Evolutionary conservation across 1,140 invertebrate genomes (phyloP).

Genomic region (Andrena cerasifolii): DNA sequence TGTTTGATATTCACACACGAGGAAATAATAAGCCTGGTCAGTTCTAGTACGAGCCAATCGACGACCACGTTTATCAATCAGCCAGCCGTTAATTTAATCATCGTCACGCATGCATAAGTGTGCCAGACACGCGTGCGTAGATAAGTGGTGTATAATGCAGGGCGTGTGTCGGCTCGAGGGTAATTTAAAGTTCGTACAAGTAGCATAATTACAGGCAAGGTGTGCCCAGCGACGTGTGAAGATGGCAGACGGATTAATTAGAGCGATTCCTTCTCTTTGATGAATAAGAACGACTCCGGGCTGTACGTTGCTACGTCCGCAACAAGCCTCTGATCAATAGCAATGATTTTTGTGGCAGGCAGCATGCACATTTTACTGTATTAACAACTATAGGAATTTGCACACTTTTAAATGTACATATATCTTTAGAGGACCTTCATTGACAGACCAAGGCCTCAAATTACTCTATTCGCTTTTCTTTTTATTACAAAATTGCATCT

Average conservation of each 20-base stretch:
- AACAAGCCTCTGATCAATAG: neutral
- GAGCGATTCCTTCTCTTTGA: slow-evolving; percentile 59
- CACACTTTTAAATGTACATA: too few relatives aligned
- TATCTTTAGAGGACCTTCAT: too few relatives aligned
- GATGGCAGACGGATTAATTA: slow-evolving; percentile 77
- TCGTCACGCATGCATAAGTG: neutral
- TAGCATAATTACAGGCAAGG: slow-evolving; percentile 74
- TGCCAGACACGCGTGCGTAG: neutral
- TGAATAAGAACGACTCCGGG: neutral
- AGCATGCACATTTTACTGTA: too few relatives aligned
- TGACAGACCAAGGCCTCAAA: too few relatives aligned
- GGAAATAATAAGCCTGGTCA: too few relatives aligned
- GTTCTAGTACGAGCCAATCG: neutral
- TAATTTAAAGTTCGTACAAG: slow-evolving; percentile 62
- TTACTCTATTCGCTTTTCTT: too few relatives aligned
- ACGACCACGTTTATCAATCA: neutral
- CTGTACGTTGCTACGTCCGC: neutral
- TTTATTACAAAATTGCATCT: too few relatives aligned
- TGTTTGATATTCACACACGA: too few relatives aligned
- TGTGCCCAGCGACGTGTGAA: slow-evolving; percentile 77
- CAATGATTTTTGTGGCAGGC: neutral
- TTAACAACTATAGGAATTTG: too few relatives aligned
- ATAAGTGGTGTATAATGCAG: slow-evolving; percentile 10
- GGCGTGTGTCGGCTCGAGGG: slow-evolving; percentile 25
- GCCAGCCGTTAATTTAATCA: neutral